Base-by-base conservation (phyloP, 2,797 vertebrate species). In the Paedocypris micromegethes region DNA sequence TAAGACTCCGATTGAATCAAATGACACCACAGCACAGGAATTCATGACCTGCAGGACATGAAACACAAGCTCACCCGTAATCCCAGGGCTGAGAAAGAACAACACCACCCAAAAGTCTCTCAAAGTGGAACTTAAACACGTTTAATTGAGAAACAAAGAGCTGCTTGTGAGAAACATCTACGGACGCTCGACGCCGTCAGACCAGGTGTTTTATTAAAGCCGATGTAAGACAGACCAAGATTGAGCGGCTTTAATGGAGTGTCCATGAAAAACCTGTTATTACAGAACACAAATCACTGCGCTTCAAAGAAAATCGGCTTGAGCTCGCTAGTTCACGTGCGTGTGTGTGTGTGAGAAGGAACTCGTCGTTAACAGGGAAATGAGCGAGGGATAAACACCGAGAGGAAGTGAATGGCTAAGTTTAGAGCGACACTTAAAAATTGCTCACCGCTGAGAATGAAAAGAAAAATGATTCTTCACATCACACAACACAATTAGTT, bases 1-100 rank as follows among this genome's bases (percentile, higher is more conserved):
- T 69, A 62, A 72, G 46, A 57, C 73, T 23, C 23, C 23, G 23
- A 59, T 53, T 60, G 45, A 9, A 45, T 72, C 45, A 68, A 64
- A 58, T 61, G 61, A 68, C 57, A 63, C 67, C 47, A 71, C 59
- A 64, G 54, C 56, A 49, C n/a, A 75, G 67, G 70, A 75, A 75
- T 71, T 66, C 55, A 52, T 62, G 45, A 71, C 59, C 59, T 64
- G 45, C 44, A 71, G 47, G 65, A 51, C 73, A 62, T 55, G 62
- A 63, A 49, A 71, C 64, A 62, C 56, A 66, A 72, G 57, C 48
- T 60, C 50, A 39, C 46, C 6, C 8, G 56, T 70, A 63, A 70
- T 70, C 52, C 45, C 5, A 2, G 52, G 50, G 58, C 52, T 7
- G 40, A 9, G 67, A 56, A 70, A 70, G 53, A 69, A 69, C 8